These are phyloP conservation scores for Sceloporus undulatus DNA, from an alignment of 2,113 vertebrate genomes.

Conservation along the genomic window DNA sequence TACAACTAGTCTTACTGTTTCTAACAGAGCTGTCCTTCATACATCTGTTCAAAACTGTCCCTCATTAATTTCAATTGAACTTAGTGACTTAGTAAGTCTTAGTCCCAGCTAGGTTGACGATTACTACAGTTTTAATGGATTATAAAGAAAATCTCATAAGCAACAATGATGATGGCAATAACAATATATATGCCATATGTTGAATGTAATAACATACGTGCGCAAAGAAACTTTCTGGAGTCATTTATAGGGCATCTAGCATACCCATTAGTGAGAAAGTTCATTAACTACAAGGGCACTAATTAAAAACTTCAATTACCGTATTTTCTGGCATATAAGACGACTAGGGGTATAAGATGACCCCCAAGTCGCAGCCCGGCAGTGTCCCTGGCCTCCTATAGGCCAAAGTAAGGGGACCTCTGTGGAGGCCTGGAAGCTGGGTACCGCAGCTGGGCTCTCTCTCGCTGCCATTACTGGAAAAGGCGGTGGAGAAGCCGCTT, in stretches of 20 bases:
- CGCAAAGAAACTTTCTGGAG: conserved; percentile 16
- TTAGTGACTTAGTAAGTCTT: background rate
- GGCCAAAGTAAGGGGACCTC: no score
- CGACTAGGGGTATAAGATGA: no score
- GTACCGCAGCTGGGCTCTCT: no score
- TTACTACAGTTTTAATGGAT: background rate
- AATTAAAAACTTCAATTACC: conserved; percentile 30
- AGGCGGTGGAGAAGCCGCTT: no score
- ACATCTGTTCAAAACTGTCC: background rate
- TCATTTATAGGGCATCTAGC: conserved; percentile 27
- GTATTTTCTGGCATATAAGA: no score
- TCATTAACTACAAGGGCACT: conserved; percentile 33
- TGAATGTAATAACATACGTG: background rate
- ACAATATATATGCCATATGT: background rate
- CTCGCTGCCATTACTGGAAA: no score
- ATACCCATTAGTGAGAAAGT: conserved; percentile 36
- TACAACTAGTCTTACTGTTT: background rate
- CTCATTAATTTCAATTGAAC: background rate
- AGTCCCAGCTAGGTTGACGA: background rate
- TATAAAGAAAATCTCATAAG: background rate
- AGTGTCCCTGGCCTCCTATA: no score
- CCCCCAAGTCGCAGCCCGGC: no score
- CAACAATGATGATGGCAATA: background rate
- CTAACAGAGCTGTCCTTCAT: background rate
- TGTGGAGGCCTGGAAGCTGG: no score